A percentile compares a stretch with the other conserved stretches of the same genome.
Evolutionary conservation across 2,888 invertebrate species (phyloP).

Genomic region (Synergus umbraculus): DNA sequence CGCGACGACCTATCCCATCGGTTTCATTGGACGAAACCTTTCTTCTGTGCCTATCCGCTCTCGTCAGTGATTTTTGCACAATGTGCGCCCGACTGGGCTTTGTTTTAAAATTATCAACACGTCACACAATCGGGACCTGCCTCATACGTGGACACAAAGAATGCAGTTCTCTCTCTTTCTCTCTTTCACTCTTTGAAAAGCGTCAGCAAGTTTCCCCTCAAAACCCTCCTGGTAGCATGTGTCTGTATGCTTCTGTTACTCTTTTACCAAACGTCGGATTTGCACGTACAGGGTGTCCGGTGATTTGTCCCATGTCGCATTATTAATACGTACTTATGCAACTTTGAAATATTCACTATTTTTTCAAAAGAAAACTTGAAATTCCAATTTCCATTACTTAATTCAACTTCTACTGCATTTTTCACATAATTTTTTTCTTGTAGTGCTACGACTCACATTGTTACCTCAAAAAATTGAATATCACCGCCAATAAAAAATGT

Average conservation of each 20-base stretch:
- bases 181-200: constrained; percentile 29
- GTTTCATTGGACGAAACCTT: constrained; percentile 29
- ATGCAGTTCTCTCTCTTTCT: constrained; percentile 55
- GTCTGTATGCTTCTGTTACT: constrained; percentile 43
- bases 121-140: constrained; percentile 72
- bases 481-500: no score
- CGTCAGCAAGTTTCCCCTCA: background rate
- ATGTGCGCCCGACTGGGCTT: constrained; percentile 31
- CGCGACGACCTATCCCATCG: constrained; percentile 33
- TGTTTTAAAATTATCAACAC: constrained; percentile 74
- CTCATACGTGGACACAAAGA: constrained; percentile 67
- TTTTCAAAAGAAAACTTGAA: no score
- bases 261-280: constrained; percentile 44
- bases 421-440: no score
- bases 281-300: constrained; percentile 17
- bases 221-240: constrained; percentile 14
- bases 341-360: no score
- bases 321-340: background rate
- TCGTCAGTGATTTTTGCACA: constrained; percentile 40
- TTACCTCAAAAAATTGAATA: no score
- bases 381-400: no score
- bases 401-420: no score
- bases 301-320: background rate
- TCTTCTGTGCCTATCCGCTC: constrained; percentile 32
- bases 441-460: no score